Base-by-base conservation (phyloP, 92 coral and sea anemone genomes). In the Palythoa grandis region DNA sequence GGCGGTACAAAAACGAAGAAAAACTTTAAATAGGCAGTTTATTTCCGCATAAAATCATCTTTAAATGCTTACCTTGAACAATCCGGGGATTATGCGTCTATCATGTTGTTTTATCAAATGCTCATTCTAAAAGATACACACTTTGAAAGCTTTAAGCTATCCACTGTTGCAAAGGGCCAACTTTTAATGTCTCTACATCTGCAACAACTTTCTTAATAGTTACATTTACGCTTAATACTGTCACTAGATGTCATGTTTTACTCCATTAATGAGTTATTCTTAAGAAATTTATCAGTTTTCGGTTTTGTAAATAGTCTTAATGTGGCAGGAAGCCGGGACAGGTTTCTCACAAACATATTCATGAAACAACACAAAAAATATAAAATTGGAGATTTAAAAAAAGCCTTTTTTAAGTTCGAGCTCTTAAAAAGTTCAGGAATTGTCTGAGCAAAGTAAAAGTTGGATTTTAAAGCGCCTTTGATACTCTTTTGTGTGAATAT, bases 191-290 rank as follows among this genome's bases (percentile, higher is more conserved):
- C 87, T 69, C 19, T 37, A 87, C 91, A 74, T 90, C 87, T 93
- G 91, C 86, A 92, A 92, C 89, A 90, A 85, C 92, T 90, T 87
- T 89, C 82, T 37, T 93, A 92, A 93, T 92, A 93, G 93, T 63
- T 72, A 87, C 80, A 86, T 77, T 87, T 38, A 79, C 39, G 29
- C 70, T 73, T 93, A 93, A 93, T 93, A 94, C 77, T 92, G 90
- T 93, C 97, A 93, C 70, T 91, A 93, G 70, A 88, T 90, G 95
- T 92, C 97, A 90, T 22, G 76, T 74, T 82, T 52, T 88, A 85
- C 86, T 87, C 83, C 79, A 87, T 92, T 92, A 92, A 79, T 91
- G 71, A 73, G 67, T 50, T 52, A 78, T 85, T 77, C 74, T 7
- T 15, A 67, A 54, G 20, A 53, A 77, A 72, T 43, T 77, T 72